These are phyloP conservation scores for Rhynchophorus ferrugineus DNA, from an alignment of 1,140 invertebrate species.

Conservation along the genomic window DNA sequence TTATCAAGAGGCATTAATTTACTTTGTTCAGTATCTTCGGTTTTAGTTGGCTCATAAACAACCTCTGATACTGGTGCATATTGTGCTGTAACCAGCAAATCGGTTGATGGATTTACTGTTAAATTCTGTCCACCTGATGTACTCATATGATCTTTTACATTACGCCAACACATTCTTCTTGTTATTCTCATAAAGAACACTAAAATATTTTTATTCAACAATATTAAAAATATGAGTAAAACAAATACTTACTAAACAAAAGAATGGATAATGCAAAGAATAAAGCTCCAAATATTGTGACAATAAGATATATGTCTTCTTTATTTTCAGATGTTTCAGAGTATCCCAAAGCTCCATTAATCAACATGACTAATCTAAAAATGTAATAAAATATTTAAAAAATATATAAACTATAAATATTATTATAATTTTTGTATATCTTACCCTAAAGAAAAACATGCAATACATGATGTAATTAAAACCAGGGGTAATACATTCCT, in stretches of 20 bases:
- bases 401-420: not conserved
- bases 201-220: slow-evolving; percentile 12
- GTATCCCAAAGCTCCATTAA: slow-evolving; percentile 34
- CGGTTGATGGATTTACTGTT: slow-evolving; percentile 60
- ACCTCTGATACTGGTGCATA: slow-evolving; percentile 61
- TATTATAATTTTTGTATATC: not conserved
- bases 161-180: slow-evolving; percentile 32
- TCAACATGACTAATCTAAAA: slow-evolving; percentile 32
- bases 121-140: slow-evolving; percentile 33
- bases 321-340: slow-evolving; percentile 28
- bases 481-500: slow-evolving; percentile 30
- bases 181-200: slow-evolving; percentile 34
- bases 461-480: slow-evolving; percentile 30
- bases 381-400: not conserved
- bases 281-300: slow-evolving; percentile 33
- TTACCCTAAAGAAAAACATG: slow-evolving; percentile 33
- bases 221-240: not conserved
- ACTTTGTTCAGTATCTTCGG: slow-evolving; percentile 54
- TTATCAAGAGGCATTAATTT: slow-evolving; percentile 58
- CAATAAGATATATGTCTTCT: slow-evolving; percentile 29
- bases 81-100: slow-evolving; percentile 58
- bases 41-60: slow-evolving; percentile 49
- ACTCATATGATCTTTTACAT: slow-evolving; percentile 32
- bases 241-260: slow-evolving; percentile 30
- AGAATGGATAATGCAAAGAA: slow-evolving; percentile 31